A percentile compares a stretch with the other conserved stretches of the same genome.
These are phyloP conservation scores for Neosalanx taihuensis DNA, from an alignment of 2,797 vertebrate genomes.

Conservation along the genomic window DNA sequence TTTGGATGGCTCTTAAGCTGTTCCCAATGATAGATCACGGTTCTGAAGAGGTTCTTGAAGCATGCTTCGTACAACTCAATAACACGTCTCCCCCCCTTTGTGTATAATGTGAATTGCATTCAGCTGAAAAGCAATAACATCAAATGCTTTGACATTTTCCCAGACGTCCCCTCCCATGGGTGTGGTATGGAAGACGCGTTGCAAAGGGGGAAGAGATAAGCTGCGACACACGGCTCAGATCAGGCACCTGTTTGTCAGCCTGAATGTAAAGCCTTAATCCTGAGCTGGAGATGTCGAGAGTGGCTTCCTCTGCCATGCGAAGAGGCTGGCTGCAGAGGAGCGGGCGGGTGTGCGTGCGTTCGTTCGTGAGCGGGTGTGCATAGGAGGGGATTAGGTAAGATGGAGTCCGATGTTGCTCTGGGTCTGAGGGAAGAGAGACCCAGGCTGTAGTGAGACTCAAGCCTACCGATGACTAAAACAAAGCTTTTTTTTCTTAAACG, in stretches of 20 bases:
- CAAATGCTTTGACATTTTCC: not conserved
- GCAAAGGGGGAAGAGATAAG: conserved; percentile 54
- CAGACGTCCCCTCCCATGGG: not conserved
- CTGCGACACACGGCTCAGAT: conserved; percentile 65
- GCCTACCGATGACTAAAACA: too few species aligned
- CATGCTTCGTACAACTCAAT: too few species aligned
- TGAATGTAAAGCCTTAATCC: conserved; percentile 65
- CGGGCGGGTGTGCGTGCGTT: conserved; percentile 22
- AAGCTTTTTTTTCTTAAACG: too few species aligned
- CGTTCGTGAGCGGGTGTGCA: conserved; percentile 43
- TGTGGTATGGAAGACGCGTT: conserved; percentile 2
- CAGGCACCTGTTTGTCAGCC: conserved; percentile 67
- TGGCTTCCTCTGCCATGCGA: conserved; percentile 43
- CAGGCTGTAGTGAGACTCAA: too few species aligned
- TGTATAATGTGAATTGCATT: not conserved
- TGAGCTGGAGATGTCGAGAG: conserved; percentile 51
- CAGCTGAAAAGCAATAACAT: not conserved
- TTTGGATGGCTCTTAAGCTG: too few species aligned
- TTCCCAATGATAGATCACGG: too few species aligned
- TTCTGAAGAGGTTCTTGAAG: too few species aligned
- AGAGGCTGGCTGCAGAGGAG: not conserved
- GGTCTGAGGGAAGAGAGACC: not conserved
- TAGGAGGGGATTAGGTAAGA: conserved; percentile 57
- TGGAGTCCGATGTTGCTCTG: not conserved
- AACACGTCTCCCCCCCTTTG: too few species aligned